Conservation (phyloP, 2,888 invertebrate genomes). For the Myopa tessellatipennis region DNA sequence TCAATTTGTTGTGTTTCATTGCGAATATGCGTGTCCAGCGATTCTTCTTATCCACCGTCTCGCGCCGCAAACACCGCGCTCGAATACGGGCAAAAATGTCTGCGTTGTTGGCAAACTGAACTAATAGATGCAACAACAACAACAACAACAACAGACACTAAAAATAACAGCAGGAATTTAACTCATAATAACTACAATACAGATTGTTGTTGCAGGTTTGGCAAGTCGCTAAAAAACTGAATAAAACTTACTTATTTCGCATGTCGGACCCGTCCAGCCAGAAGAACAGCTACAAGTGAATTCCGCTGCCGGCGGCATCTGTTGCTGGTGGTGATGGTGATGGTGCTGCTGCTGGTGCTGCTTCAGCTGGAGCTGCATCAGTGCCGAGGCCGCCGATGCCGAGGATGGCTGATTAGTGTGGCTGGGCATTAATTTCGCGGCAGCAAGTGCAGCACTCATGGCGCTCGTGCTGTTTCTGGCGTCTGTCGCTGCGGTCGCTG, state of each 20-base stretch:
- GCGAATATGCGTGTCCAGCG: slow-evolving; percentile 30
- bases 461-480: slow-evolving; percentile 39
- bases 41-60: neutral
- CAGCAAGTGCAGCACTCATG: slow-evolving; percentile 64
- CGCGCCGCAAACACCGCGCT: neutral
- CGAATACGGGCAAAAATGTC: neutral
- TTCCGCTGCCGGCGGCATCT: slow-evolving; percentile 67
- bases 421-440: slow-evolving; percentile 50
- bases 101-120: neutral
- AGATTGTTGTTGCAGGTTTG: slow-evolving; percentile 4
- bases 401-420: slow-evolving; percentile 43
- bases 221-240: neutral
- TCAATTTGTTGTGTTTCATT: slow-evolving; percentile 32
- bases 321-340: slow-evolving; percentile 48
- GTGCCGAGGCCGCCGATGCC: slow-evolving; percentile 28
- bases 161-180: slow-evolving; percentile 44
- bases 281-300: slow-evolving; percentile 84
- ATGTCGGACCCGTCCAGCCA: slow-evolving; percentile 86
- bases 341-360: slow-evolving; percentile 43
- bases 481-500: slow-evolving; percentile 44
- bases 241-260: slow-evolving; percentile 76
- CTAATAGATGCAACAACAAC: slow-evolving; percentile 34
- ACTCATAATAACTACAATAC: slow-evolving; percentile 49
- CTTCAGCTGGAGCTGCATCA: slow-evolving; percentile 47
- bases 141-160: slow-evolving; percentile 25